phyloP scores from a whole-genome alignment of 1,140 invertebrate species.

The Epicauta chinensis region DNA sequence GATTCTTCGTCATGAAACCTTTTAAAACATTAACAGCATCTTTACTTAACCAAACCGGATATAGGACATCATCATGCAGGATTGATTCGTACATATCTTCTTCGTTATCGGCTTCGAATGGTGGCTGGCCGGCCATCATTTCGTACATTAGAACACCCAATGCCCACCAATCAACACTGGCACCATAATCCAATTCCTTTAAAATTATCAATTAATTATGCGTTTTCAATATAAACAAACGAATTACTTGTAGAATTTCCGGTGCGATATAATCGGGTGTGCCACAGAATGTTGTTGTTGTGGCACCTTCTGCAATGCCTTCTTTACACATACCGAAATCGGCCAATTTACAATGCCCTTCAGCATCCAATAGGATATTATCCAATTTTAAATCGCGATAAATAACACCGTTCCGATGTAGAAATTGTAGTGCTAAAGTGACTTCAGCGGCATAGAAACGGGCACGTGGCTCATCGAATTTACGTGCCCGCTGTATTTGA shows the following conservation, averaged over 20 bases:
- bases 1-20: constrained; percentile 99
- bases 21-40: constrained; percentile 97
- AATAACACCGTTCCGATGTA: constrained; percentile 95
- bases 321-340: constrained; percentile 99
- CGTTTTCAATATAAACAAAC: not conserved
- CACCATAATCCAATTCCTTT: constrained; percentile 95
- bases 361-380: constrained; percentile 86
- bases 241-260: constrained; percentile 58
- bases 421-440: constrained; percentile 95
- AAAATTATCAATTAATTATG: constrained; percentile 40
- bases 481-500: constrained; percentile 96
- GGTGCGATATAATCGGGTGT: constrained; percentile 99
- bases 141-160: constrained; percentile 98
- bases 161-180: constrained; percentile 99
- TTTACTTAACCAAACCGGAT: constrained; percentile 95
- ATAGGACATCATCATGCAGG: constrained; percentile 95
- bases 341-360: constrained; percentile 98
- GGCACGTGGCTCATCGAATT: constrained; percentile 94
- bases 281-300: constrained; percentile 95
- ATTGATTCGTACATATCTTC: constrained; percentile 99
- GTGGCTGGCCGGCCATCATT: constrained; percentile 99
- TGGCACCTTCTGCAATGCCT: constrained; percentile 69
- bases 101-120: constrained; percentile 99
- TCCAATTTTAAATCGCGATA: too few species aligned
- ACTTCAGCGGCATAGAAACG: constrained; percentile 99